Evolutionary conservation across 2,113 vertebrate species (phyloP).

Genomic region (Xyrauchen texanus): DNA sequence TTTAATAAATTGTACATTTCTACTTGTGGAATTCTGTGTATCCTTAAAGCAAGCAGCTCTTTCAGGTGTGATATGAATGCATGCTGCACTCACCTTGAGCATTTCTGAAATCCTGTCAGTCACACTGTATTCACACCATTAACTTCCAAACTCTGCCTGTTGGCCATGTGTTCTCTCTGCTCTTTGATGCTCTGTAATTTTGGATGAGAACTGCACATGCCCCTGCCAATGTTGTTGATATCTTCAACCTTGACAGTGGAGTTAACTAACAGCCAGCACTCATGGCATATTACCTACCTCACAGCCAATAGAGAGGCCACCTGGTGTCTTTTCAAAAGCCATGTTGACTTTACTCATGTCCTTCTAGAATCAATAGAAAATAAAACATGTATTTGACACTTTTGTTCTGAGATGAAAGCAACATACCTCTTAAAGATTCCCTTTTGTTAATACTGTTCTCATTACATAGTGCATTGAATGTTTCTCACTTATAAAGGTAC

Average conservation of each 20-base stretch:
- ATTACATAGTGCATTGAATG: too few relatives aligned
- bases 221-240: slow-evolving; percentile 18
- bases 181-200: not conserved
- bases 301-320: slow-evolving; percentile 6
- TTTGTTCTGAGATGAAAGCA: not conserved
- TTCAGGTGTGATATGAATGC: not conserved
- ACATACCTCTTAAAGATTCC: not conserved
- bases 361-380: too few relatives aligned
- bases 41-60: not conserved
- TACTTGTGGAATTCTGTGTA: not conserved
- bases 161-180: not conserved
- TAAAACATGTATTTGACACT: not conserved
- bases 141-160: not conserved
- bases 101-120: slow-evolving; percentile 15
- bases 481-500: too few relatives aligned
- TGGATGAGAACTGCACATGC: not conserved
- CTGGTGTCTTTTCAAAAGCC: not conserved
- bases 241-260: not conserved
- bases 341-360: not conserved
- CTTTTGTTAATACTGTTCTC: too few relatives aligned
- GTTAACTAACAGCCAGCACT: slow-evolving; percentile 29
- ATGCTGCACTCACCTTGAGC: not conserved
- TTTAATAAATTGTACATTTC: too few relatives aligned
- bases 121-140: slow-evolving; percentile 5
- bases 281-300: slow-evolving; percentile 14